Percentiles rank a stretch among this genome's conserved stretches.
phyloP scores from a whole-genome alignment of 2,113 vertebrate genomes.

The Centropus unirufus region DNA sequence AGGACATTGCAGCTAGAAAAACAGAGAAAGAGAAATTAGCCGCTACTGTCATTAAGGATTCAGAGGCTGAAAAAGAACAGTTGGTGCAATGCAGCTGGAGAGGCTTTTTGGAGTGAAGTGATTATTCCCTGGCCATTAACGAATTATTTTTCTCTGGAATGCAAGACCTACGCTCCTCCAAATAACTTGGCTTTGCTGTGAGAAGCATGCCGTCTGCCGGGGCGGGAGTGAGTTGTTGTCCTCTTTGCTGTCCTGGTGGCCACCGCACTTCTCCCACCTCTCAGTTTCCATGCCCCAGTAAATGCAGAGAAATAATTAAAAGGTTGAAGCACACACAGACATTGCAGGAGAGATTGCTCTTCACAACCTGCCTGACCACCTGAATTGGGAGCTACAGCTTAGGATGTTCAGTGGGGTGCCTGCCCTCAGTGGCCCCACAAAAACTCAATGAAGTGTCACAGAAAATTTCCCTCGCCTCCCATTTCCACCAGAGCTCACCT shows the following conservation, averaged over 20 bases:
- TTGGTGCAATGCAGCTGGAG: slow-evolving; percentile 77
- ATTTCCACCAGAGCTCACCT: not conserved
- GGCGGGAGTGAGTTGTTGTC: not conserved
- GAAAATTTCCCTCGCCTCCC: not conserved
- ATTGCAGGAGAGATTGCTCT: not conserved
- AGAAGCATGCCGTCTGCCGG: not conserved
- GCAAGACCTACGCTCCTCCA: slow-evolving; percentile 66
- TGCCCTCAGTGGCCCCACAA: not conserved
- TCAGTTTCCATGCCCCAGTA: not conserved
- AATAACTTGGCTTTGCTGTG: slow-evolving; percentile 66
- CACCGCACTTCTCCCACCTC: not conserved
- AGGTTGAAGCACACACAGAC: not conserved
- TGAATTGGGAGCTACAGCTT: not conserved
- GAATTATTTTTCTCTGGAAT: slow-evolving; percentile 75
- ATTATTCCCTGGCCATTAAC: slow-evolving; percentile 78
- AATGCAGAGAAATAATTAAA: not conserved
- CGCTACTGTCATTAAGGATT: slow-evolving; percentile 68
- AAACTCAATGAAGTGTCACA: not conserved
- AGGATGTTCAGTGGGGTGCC: not conserved
- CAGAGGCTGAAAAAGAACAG: slow-evolving; percentile 75
- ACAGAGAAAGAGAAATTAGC: slow-evolving; percentile 59
- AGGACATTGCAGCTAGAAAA: slow-evolving; percentile 46
- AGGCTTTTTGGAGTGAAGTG: slow-evolving; percentile 68
- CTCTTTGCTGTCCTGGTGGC: not conserved
- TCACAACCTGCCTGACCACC: not conserved